Evolutionary conservation across 2,113 vertebrate genomes (phyloP), one percentile per base, ranked within the genome.

Genomic region (Amazona guildingii): DNA sequence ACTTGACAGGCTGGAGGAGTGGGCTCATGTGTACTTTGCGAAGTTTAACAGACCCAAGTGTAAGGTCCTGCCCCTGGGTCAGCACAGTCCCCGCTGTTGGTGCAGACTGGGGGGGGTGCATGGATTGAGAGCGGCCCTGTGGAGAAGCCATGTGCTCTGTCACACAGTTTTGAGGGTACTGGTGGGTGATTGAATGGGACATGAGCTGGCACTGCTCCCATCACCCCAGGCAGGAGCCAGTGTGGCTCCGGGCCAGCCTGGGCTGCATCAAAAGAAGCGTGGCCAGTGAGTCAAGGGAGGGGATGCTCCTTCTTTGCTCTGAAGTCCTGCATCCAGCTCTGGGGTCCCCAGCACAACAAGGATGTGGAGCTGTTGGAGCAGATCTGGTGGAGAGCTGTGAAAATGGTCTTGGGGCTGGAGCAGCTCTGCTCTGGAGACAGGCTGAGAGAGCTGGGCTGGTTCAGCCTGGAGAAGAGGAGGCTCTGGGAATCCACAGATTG

Each of bases 81-180:
- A 1, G 31, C 55, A 28, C 37, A 54, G 1, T 20, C 5, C 4
- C 14, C 2, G 1, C 7, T 24, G 3, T 21, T 27, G 4, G 10
- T 27, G 7, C 14, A 19, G 66, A 6, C n/a, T 31, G 2, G 27
- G 24, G 13, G 9, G 10, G 23, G 31, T 59, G 57, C 16, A 23
- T 59, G 57, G 21, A 16, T 59, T 59, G 57, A 15, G 33, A 59
- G 21, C 57, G 35, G 57, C 57, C 33, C 55, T 59, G 55, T n/a
- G 33, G 55, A n/a, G 55, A 59, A 59, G 20, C 33, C 21, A 3
- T 7, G 21, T 35, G 48, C 27, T 57, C n/a, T n/a, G 33, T n/a
- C 55, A n/a, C 55, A 14, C 19, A 9, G 55, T 57, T 57, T 23
- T 59, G 57, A 35, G 41, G 27, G 12, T 69, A 12, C 15, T 33